These are phyloP conservation scores for Drosophila santomea DNA, from an alignment of 1,140 invertebrate species.

Conservation along the genomic window DNA sequence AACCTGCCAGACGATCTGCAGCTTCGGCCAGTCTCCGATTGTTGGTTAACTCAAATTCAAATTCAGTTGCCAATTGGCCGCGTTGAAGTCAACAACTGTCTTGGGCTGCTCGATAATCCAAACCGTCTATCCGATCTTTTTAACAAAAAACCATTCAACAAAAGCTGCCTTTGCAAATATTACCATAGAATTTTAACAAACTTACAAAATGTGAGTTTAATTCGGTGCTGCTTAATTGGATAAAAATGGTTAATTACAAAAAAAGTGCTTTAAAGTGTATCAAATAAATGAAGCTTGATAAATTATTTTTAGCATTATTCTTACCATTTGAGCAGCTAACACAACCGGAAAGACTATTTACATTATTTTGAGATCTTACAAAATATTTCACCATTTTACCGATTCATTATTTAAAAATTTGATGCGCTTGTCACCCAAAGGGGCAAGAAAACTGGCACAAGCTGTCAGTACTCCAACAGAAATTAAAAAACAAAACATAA, in stretches of 20 bases:
- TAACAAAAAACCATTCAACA: conserved; percentile 4
- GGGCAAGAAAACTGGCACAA: conserved; percentile 19
- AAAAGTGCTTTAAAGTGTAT: neutral
- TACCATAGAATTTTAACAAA: neutral
- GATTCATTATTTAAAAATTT: conserved; percentile 38
- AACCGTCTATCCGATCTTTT: neutral
- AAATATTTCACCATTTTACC: conserved; percentile 27
- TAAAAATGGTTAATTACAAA: neutral
- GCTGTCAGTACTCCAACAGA: conserved; percentile 12
- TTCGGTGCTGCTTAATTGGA: neutral
- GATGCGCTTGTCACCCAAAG: conserved; percentile 43
- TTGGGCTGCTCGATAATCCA: conserved; percentile 20
- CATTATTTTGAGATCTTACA: neutral
- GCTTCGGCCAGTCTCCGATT: conserved; percentile 30
- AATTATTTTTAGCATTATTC: too few relatives aligned
- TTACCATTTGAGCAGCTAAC: too few relatives aligned
- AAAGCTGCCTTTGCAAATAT: neutral
- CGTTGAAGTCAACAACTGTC: conserved; percentile 65
- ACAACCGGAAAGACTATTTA: neutral
- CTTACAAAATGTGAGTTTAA: conserved; percentile 42
- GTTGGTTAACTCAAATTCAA: conserved; percentile 27
- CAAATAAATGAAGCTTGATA: too few relatives aligned
- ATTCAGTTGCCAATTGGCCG: conserved; percentile 72
- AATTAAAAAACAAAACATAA: conserved; percentile 53
- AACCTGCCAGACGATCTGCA: conserved; percentile 33